Conservation (phyloP, 2,797 vertebrate species). For the Danio albolineatus region DNA sequence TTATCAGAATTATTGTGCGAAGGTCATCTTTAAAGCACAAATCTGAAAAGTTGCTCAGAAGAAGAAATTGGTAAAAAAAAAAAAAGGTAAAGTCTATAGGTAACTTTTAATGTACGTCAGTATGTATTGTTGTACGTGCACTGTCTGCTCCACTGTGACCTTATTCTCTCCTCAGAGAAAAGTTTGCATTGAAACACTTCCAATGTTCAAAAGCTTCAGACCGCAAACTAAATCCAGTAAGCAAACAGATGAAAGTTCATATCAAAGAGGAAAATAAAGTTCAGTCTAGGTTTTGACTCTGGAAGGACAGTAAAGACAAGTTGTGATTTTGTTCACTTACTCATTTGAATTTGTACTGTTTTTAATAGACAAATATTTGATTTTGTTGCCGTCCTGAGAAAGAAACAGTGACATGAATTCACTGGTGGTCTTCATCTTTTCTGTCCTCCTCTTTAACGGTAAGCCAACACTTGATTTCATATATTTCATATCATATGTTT, state of each 20-base stretch:
- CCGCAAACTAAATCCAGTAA: neutral
- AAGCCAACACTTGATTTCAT: neutral
- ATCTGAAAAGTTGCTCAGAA: too few relatives aligned
- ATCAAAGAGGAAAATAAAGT: neutral
- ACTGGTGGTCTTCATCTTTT: neutral
- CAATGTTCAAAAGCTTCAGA: neutral
- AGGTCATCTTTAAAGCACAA: too few relatives aligned
- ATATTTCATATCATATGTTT: neutral
- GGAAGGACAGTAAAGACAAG: too few relatives aligned
- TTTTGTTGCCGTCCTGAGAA: neutral
- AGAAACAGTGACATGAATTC: slow-evolving; percentile 21
- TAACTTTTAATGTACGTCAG: too few relatives aligned
- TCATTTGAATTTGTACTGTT: too few relatives aligned
- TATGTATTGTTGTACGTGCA: neutral
- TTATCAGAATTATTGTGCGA: too few relatives aligned
- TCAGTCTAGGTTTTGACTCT: neutral
- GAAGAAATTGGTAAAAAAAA: too few relatives aligned
- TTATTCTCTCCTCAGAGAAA: too few relatives aligned
- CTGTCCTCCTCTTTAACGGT: slow-evolving; percentile 20
- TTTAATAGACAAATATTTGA: too few relatives aligned
- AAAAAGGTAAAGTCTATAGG: too few relatives aligned
- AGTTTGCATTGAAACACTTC: slow-evolving; percentile 8
- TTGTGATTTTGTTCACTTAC: too few relatives aligned
- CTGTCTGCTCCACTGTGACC: neutral
- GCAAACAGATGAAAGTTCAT: neutral